A percentile compares a stretch with the other conserved stretches of the same genome.
These are phyloP conservation scores for Chrysolina oricalcia DNA, from an alignment of 2,888 invertebrate species.

Conservation along the genomic window DNA sequence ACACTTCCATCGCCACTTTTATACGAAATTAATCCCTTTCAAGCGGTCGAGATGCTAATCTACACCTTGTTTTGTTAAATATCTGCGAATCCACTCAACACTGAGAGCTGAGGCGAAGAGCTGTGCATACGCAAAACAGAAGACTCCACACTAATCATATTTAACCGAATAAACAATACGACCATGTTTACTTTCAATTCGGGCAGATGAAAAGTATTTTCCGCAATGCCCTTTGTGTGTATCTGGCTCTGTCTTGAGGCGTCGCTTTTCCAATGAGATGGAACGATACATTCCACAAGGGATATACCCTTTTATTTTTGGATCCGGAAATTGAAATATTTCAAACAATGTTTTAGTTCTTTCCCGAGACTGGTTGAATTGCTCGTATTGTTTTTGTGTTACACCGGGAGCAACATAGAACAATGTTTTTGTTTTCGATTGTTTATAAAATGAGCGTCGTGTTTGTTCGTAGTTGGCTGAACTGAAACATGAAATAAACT, in stretches of 20 bases:
- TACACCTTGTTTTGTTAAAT: no score
- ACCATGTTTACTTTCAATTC: slow-evolving; percentile 65
- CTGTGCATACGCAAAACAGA: not conserved
- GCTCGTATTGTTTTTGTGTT: not conserved
- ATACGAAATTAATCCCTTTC: no score
- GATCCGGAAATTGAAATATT: slow-evolving; percentile 34
- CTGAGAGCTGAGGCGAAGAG: not conserved
- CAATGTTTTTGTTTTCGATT: no score
- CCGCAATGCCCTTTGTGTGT: slow-evolving; percentile 55
- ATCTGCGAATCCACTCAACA: not conserved
- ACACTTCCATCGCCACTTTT: no score
- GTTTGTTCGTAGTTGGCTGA: no score
- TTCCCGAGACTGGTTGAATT: not conserved
- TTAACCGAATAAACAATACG: slow-evolving; percentile 56
- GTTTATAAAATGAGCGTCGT: no score
- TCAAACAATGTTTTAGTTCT: slow-evolving; percentile 28
- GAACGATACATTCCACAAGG: slow-evolving; percentile 46
- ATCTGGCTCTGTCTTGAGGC: slow-evolving; percentile 50
- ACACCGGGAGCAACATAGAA: not conserved
- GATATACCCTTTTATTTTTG: slow-evolving; percentile 29
- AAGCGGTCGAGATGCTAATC: no score
- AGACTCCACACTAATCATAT: slow-evolving; percentile 43
- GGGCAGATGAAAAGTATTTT: slow-evolving; percentile 64
- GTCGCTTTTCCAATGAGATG: slow-evolving; percentile 45
- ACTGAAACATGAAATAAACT: no score